Evolutionary conservation across 1,140 invertebrate species (phyloP), one percentile per base, ranked within the genome.

Genomic region (Hylaeus volcanicus): DNA sequence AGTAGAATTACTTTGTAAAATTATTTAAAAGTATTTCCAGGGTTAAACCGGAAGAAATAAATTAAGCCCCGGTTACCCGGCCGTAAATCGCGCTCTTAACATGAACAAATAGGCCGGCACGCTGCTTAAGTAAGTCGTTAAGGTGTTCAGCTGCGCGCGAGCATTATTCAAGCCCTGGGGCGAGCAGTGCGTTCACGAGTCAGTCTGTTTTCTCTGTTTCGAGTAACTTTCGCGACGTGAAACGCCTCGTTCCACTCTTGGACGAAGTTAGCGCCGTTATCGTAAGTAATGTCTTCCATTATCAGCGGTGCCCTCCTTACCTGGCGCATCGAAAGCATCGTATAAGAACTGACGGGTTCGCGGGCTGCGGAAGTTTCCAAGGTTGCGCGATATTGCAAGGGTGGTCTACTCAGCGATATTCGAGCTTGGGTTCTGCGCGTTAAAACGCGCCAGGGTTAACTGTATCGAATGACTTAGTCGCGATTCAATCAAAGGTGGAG

Each of bases 221-320:
- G 45, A 45, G 68, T 70, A 79, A 86, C 72, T 85, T 82, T 37
- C 58, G 68, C 75, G 68, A 60, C 45, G 55, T 66, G 65, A 53
- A 39, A 51, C 56, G 55, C 41, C 39, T 3, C 37, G 41, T 60
- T 53, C 60, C n/a, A 48, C 37, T 0, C 26, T 8, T 1, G 3
- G 9, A 60, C 56, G 53, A 81, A 77, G 56, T 81, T 81, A 41
- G 43, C 56, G 55, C 60, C 61, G 75, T 79, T 86, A 83, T 64
- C 80, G 84, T 76, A 84, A 86, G 79, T 82, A 85, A 86, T 61
- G 80, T 48, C 66, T 71, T 72, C 84, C 71, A 76, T 86, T 86
- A 86, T 86, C 84, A 76, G 43, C 53, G 26, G 15, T 37, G 45
- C n/a, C 53, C 51, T 9, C 6, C 51, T n/a, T 39, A 51, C 61